Evolutionary conservation across 2,888 invertebrate species (phyloP).

Genomic region (Notocelia uddmanniana): DNA sequence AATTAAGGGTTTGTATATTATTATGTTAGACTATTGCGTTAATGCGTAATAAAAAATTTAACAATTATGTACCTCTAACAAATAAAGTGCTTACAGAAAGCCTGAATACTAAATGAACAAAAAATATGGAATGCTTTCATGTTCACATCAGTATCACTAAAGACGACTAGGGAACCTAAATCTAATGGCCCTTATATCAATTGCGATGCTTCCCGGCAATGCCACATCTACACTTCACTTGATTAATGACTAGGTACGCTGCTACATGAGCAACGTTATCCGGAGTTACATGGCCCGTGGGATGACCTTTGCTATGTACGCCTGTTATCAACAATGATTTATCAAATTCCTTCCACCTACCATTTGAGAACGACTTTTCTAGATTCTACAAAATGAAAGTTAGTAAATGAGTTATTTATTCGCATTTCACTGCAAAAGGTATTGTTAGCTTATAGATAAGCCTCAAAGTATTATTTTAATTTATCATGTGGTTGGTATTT

Average conservation of each 20-base stretch:
- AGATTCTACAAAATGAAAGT: not conserved
- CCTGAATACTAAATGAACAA: too few relatives aligned
- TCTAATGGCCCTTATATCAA: not conserved
- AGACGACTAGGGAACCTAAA: too few relatives aligned
- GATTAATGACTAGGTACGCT: too few relatives aligned
- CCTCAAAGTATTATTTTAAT: slow-evolving; percentile 38
- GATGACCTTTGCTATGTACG: slow-evolving; percentile 11
- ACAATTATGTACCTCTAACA: too few relatives aligned
- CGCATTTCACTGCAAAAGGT: not conserved
- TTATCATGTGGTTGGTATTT: slow-evolving; percentile 53
- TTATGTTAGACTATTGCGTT: too few relatives aligned
- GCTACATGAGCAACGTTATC: slow-evolving; percentile 19
- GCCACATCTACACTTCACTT: too few relatives aligned
- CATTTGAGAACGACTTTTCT: slow-evolving; percentile 1
- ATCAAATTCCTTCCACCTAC: slow-evolving; percentile 10
- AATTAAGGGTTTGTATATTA: too few relatives aligned
- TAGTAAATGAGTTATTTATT: not conserved
- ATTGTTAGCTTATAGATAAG: slow-evolving; percentile 27
- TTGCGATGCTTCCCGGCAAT: too few relatives aligned
- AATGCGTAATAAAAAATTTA: too few relatives aligned
- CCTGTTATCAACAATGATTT: slow-evolving; percentile 11
- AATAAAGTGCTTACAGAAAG: too few relatives aligned
- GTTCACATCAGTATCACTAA: too few relatives aligned
- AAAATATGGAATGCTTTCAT: too few relatives aligned
- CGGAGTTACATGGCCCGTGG: slow-evolving; percentile 6